Evolutionary conservation across 2,113 vertebrate species (phyloP).

Genomic region (Erinaceus europaeus): DNA sequence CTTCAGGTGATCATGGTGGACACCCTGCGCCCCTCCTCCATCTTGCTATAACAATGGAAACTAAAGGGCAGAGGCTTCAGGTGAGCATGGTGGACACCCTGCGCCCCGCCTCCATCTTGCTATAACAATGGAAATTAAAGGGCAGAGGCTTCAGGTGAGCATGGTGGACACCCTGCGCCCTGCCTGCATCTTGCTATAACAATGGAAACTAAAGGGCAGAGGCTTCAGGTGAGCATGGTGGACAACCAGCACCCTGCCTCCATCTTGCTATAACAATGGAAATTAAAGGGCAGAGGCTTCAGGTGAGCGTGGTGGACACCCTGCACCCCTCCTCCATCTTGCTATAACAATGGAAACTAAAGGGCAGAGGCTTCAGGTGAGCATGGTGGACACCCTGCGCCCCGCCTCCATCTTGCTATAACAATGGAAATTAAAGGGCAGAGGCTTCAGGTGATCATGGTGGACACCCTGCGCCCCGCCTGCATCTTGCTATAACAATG

Average conservation of each 20-base stretch:
- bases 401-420: constrained; percentile 45
- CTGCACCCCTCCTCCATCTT: constrained; percentile 46
- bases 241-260: too few relatives aligned
- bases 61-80: constrained; percentile 57
- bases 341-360: constrained; percentile 63
- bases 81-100: constrained; percentile 54
- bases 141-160: constrained; percentile 48
- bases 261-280: constrained; percentile 48
- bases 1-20: constrained; percentile 51
- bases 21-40: constrained; percentile 51
- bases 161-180: constrained; percentile 58
- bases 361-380: constrained; percentile 49
- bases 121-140: constrained; percentile 63
- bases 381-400: constrained; percentile 56
- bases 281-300: constrained; percentile 64
- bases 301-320: constrained; percentile 53
- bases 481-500: constrained; percentile 44
- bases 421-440: constrained; percentile 63
- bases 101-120: constrained; percentile 46
- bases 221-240: constrained; percentile 49
- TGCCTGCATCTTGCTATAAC: constrained; percentile 44
- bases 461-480: constrained; percentile 57
- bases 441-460: constrained; percentile 50
- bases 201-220: constrained; percentile 63
- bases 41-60: constrained; percentile 59